Evolutionary conservation across 2,113 vertebrate species (phyloP).

Genomic region (Eleginops maclovinus): DNA sequence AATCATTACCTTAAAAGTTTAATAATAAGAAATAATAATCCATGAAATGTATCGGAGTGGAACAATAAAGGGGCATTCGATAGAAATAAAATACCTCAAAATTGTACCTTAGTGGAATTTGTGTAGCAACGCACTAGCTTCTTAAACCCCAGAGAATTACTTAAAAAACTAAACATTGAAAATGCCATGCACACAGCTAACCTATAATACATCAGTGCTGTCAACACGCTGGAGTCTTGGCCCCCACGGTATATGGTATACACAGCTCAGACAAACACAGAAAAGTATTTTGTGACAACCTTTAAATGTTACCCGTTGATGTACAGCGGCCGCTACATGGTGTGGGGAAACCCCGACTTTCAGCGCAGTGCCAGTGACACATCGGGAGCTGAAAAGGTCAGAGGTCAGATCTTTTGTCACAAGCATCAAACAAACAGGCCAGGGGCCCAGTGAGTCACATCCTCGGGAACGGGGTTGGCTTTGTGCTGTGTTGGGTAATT

Average conservation of each 20-base stretch:
- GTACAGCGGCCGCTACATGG: constrained; percentile 22
- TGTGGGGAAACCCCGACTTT: constrained; percentile 67
- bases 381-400: constrained; percentile 73
- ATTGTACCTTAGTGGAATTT: constrained; percentile 2
- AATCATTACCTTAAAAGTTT: background rate
- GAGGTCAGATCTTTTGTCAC: constrained; percentile 77
- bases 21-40: background rate
- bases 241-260: constrained; percentile 28
- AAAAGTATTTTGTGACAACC: constrained; percentile 61
- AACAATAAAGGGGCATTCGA: background rate
- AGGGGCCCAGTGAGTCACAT: constrained; percentile 68
- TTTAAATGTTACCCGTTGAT: constrained; percentile 72
- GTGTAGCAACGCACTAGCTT: constrained; percentile 8
- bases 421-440: constrained; percentile 74
- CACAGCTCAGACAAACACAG: constrained; percentile 35
- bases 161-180: background rate
- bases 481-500: constrained; percentile 62
- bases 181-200: constrained; percentile 18
- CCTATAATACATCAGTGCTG: constrained; percentile 30
- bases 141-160: background rate
- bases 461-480: constrained; percentile 40
- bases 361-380: constrained; percentile 65
- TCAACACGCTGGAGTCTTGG: constrained; percentile 15
- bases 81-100: background rate
- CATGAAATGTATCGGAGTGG: background rate